phyloP scores from a whole-genome alignment of 2,113 vertebrate genomes.

The Epinephelus moara region DNA sequence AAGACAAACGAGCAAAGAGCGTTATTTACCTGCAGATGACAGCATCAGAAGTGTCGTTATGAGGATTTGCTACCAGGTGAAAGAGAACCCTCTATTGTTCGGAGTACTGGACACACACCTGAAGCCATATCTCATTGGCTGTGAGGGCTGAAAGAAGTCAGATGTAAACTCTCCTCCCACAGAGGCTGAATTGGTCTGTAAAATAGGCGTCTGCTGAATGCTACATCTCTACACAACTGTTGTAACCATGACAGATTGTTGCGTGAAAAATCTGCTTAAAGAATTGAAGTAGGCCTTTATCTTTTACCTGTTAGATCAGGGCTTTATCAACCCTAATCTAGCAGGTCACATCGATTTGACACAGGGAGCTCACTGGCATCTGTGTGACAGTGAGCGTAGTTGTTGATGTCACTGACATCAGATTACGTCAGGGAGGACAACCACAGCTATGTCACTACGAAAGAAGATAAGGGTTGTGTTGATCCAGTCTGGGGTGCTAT shows the following conservation, averaged over 20 bases:
- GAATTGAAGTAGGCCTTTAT: neutral
- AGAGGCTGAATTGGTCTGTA: neutral
- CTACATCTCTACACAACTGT: neutral
- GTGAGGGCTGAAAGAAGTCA: neutral
- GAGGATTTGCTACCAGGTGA: neutral
- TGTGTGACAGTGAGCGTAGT: neutral
- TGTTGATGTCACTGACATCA: neutral
- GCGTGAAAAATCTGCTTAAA: neutral
- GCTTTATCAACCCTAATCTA: neutral
- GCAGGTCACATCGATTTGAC: constrained; percentile 3
- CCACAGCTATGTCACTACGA: neutral
- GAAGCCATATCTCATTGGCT: constrained; percentile 39
- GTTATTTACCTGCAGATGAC: constrained; percentile 48
- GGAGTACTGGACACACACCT: neutral
- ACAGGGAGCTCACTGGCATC: neutral
- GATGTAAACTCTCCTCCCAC: constrained; percentile 49
- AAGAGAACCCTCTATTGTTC: neutral
- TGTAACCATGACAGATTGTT: neutral
- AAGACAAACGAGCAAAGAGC: neutral
- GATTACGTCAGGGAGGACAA: neutral
- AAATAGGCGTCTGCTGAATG: neutral
- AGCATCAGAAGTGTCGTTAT: neutral
- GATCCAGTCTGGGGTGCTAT: neutral
- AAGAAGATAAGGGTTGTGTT: constrained; percentile 12
- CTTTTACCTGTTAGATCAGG: neutral